Evolutionary conservation across 2,888 invertebrate genomes (phyloP).

Genomic region (Cetonia aurata): DNA sequence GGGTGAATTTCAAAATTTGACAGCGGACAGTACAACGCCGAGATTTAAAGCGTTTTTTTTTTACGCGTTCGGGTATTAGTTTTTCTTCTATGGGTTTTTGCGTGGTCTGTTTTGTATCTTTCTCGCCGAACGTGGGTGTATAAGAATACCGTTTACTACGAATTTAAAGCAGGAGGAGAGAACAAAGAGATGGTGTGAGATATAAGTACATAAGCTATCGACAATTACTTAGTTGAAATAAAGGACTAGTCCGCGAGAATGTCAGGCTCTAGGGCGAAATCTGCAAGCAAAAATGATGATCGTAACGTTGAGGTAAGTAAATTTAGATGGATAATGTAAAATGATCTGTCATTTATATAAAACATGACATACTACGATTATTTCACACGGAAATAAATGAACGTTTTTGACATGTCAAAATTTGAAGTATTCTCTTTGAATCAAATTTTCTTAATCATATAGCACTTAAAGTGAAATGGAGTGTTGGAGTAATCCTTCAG

Average conservation of each 20-base stretch:
- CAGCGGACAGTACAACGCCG: too few species aligned
- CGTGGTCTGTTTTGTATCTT: not conserved
- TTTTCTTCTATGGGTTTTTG: not conserved
- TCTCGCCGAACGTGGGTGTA: constrained; percentile 18
- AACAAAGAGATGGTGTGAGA: constrained; percentile 19
- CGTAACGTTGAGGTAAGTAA: constrained; percentile 74
- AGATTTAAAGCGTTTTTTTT: too few species aligned
- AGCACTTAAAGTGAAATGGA: constrained; percentile 54
- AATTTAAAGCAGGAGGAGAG: not conserved
- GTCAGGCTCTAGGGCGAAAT: constrained; percentile 61
- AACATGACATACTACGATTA: constrained; percentile 5
- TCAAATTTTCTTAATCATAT: constrained; percentile 42
- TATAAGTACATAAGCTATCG: too few species aligned
- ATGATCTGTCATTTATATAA: not conserved
- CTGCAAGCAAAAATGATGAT: constrained; percentile 74
- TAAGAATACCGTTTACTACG: constrained; percentile 7
- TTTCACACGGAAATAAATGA: constrained; percentile 39
- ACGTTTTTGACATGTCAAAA: constrained; percentile 55
- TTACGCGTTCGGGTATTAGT: too few species aligned
- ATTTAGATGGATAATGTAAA: not conserved
- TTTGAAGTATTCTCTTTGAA: constrained; percentile 55
- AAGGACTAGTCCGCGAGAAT: constrained; percentile 67
- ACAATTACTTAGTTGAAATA: not conserved
- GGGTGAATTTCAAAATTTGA: too few species aligned
- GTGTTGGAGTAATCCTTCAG: constrained; percentile 60